Evolutionary conservation across 1,140 invertebrate species (phyloP), one percentile per base, ranked within the genome.

Genomic region (Nymphalis io): DNA sequence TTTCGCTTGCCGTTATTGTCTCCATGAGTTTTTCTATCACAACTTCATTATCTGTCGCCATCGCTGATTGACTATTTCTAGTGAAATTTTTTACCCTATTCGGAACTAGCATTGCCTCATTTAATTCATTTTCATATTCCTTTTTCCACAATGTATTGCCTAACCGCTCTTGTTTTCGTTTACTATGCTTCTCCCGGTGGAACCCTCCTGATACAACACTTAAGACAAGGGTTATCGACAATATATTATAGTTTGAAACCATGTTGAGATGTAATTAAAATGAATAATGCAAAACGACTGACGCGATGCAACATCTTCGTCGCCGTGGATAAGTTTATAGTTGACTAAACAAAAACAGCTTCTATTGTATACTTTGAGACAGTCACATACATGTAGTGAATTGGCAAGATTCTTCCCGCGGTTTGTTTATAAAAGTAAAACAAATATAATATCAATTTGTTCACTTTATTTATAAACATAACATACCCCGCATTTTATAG

Each of bases 1-100:
- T 89, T 73, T 91, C 87, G 62, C 88, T 91, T 4, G 85, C 84
- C 6, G 85, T 82, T 48, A 91, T 84, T 0, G 80, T 84, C 4
- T 91, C 87, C 79, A 89, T 81, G 5, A 91, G 60, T 60, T 87
- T 88, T 20, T 91, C 89, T n/a, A 89, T 69, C 0, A 91, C 85
- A 20, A 70, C 77, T 51, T 91, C 87, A 46, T 82, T 87, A 12
- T 89, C 87, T 1, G 72, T 68, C 40, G 55, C 16, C 1, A 63
- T 33, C 1, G 71, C n/a, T 20, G 81, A 78, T 61, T 83, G 83
- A 3, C 67, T 40, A 2, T 74, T 66, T 48, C 85, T 68, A 2
- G 87, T 85, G 13, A 72, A 58, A 67, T 89, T 91, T 8, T 83
- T 79, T n/a, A 71, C 74, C 38, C 74, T 83, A 27, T 73, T 84